Base-by-base conservation (phyloP, 2,113 vertebrate species). In the Microcebus griseorufus region DNA sequence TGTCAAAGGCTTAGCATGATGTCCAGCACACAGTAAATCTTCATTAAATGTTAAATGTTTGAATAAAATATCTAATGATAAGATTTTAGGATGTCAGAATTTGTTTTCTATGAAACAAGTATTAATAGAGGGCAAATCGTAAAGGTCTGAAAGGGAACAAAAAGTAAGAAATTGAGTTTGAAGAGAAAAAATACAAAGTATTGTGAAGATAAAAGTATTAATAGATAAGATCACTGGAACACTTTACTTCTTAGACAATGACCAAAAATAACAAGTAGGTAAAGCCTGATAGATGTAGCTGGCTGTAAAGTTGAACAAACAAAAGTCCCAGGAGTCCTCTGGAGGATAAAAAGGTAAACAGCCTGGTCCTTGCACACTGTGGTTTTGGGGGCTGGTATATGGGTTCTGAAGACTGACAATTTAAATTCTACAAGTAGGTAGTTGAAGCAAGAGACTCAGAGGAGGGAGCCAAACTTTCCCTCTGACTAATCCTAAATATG, bases 41-140 rank as follows among this genome's bases (percentile, higher is more conserved):
- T 39, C 51, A 75, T 11, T 75, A 92, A 92, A 58, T 42, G 34
- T 88, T 78, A 88, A 62, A n/a, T 83, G n/a, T 42, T 88, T 95
- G 17, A 83, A 62, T 42, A 83, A 48, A 83, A 67, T 23, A 76
- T 23, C 76, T 37, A 27, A 62, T 62, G 34, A 25, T 82, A 76
- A 34, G 79, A 76, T 88, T 83, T 93, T 65, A 76, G 65, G 69
- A 78, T 62, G 69, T 29, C 18, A 51, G 73, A 39, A 25, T 72
- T 85, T 70, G 27, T 80, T 80, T 86, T 45, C 23, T 4, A 67
- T 39, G 76, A 75, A 95, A 51, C 39, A 51, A 20, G 25, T 82
- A 51, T 83, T 76, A 75, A 75, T 2, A 29, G 14, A 76, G 25
- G 51, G 11, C n/a, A 92, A 53, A 87, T 8, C 32, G 39, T 14